These are phyloP conservation scores for Acronicta psi DNA, from an alignment of 2,888 invertebrate genomes.

Conservation along the genomic window DNA sequence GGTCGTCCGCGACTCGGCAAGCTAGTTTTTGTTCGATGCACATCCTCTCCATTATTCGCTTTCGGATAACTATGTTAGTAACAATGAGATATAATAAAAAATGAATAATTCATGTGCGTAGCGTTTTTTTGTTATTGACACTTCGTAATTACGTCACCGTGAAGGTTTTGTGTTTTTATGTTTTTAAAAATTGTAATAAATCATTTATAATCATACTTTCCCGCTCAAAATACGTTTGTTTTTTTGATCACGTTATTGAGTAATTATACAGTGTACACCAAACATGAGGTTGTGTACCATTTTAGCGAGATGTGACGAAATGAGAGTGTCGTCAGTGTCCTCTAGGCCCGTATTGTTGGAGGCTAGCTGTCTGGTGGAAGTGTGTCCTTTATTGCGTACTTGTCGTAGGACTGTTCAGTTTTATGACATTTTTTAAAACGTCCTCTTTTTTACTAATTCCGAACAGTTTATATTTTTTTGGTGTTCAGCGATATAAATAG, in stretches of 20 bases:
- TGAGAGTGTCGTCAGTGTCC: constrained; percentile 3
- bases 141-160: constrained; percentile 17
- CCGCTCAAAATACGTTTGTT: no score
- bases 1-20: constrained; percentile 49
- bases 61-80: constrained; percentile 41
- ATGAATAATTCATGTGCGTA: constrained; percentile 52
- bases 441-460: neutral
- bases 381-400: constrained; percentile 22
- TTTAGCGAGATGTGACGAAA: constrained; percentile 6
- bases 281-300: no score
- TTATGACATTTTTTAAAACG: constrained; percentile 7
- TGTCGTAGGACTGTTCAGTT: constrained; percentile 16
- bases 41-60: constrained; percentile 60
- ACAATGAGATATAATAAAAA: constrained; percentile 48
- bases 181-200: no score
- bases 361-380: constrained; percentile 16
- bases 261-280: no score
- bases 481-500: no score
- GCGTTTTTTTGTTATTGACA: constrained; percentile 28
- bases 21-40: constrained; percentile 61
- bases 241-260: no score
- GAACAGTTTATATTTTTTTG: no score
- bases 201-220: no score
- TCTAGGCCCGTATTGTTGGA: constrained; percentile 36
- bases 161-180: no score